These are phyloP conservation scores for Semaprochilodus insignis DNA, from an alignment of 2,797 vertebrate species.

Conservation along the genomic window DNA sequence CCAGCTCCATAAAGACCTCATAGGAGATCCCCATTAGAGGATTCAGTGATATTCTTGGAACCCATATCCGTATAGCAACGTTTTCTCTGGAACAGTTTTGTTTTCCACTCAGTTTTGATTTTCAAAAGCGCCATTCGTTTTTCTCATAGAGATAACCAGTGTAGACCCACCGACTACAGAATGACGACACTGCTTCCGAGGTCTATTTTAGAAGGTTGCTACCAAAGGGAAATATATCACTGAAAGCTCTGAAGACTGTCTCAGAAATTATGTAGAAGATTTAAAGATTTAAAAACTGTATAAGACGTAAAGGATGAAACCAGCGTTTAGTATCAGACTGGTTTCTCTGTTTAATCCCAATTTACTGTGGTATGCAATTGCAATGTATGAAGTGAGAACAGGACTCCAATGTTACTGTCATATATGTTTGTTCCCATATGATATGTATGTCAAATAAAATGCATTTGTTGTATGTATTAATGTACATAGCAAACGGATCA, in stretches of 20 bases:
- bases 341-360: background rate
- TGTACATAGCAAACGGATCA: background rate
- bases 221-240: background rate
- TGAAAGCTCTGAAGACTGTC: background rate
- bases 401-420: background rate
- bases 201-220: no score
- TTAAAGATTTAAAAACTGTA: background rate
- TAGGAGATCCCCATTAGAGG: no score
- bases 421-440: background rate
- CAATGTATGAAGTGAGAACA: background rate
- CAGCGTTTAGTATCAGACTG: background rate
- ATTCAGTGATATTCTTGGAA: no score
- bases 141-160: no score
- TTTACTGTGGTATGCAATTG: background rate
- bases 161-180: no score
- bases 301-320: background rate
- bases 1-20: no score
- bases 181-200: no score
- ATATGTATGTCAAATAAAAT: background rate
- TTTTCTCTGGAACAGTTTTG: no score
- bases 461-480: background rate
- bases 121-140: no score
- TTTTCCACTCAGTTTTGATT: no score
- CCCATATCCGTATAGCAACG: no score
- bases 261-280: background rate